phyloP scores from a whole-genome alignment of 2,113 vertebrate species.

The Halichoerus grypus region DNA sequence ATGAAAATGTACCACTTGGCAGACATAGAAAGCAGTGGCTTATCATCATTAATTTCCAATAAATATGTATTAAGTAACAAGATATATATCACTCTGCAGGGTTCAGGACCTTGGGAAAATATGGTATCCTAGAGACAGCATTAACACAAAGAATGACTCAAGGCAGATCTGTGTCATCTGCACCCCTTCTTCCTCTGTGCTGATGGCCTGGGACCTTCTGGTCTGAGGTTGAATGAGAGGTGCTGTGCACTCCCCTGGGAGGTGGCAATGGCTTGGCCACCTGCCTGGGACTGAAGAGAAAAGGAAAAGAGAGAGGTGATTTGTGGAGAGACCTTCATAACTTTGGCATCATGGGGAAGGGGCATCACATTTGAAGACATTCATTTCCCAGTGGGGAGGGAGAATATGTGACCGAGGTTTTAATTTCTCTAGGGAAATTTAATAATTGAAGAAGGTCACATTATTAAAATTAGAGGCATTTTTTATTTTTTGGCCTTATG shows the following conservation, averaged over 20 bases:
- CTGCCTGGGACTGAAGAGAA: neutral
- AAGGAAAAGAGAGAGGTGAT: neutral
- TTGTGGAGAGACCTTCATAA: too few relatives aligned
- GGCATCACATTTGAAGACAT: neutral
- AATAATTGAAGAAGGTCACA: neutral
- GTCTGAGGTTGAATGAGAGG: neutral
- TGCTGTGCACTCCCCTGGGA: too few relatives aligned
- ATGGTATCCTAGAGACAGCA: neutral
- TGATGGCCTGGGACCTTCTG: neutral
- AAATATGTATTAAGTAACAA: neutral
- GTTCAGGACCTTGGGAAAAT: neutral
- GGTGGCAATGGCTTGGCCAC: neutral
- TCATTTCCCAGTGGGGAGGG: neutral
- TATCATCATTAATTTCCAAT: neutral
- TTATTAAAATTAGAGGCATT: neutral
- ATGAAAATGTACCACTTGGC: constrained; percentile 8
- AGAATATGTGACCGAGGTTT: neutral
- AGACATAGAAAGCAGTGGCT: constrained; percentile 19
- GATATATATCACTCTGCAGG: neutral
- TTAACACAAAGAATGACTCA: constrained; percentile 26
- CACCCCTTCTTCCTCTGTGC: accelerated
- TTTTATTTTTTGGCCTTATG: neutral
- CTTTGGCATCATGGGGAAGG: neutral
- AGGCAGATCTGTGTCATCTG: neutral
- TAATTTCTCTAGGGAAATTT: neutral